Percentiles rank a stretch among this genome's conserved stretches.
Evolutionary conservation across 2,113 vertebrate genomes (phyloP).

Genomic region (Platichthys flesus): DNA sequence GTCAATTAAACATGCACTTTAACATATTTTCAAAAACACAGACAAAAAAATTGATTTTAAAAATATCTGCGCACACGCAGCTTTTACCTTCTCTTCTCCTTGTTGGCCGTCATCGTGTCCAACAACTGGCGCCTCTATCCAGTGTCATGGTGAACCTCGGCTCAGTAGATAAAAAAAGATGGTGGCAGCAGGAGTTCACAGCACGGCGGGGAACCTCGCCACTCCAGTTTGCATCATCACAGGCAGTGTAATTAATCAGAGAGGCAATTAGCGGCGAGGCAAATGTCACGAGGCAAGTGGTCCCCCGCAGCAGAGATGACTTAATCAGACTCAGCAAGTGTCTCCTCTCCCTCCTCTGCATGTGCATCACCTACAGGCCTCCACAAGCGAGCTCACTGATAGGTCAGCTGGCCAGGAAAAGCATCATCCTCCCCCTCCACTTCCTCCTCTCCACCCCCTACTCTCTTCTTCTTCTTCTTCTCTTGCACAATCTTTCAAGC

Average conservation of each 20-base stretch:
- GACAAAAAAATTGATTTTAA: no score
- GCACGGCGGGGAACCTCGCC: constrained; percentile 16
- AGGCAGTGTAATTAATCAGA: constrained; percentile 44
- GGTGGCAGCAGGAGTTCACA: constrained; percentile 36
- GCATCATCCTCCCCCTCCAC: constrained; percentile 31
- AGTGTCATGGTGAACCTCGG: constrained; percentile 23
- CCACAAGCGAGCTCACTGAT: constrained; percentile 26
- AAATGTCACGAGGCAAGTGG: constrained; percentile 44
- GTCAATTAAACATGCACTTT: background rate
- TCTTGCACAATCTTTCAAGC: constrained; percentile 16
- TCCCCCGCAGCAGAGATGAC: constrained; percentile 43
- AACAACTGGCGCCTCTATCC: constrained; percentile 20
- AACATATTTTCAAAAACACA: background rate
- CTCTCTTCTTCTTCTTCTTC: constrained; percentile 10
- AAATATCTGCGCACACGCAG: no score
- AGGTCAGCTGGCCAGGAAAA: constrained; percentile 51
- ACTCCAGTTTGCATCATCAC: constrained; percentile 44
- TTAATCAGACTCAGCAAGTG: constrained; percentile 33
- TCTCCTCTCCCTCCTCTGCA: constrained; percentile 21
- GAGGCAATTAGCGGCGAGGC: constrained; percentile 35
- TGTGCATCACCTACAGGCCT: constrained; percentile 55
- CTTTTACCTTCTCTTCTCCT: constrained; percentile 74
- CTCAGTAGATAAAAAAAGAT: background rate
- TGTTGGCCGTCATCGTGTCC: constrained; percentile 68
- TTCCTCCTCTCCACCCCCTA: constrained; percentile 4